A percentile compares a stretch with the other conserved stretches of the same genome.
These are phyloP conservation scores for Eira barbara DNA, from an alignment of 2,113 vertebrate species.

Conservation along the genomic window DNA sequence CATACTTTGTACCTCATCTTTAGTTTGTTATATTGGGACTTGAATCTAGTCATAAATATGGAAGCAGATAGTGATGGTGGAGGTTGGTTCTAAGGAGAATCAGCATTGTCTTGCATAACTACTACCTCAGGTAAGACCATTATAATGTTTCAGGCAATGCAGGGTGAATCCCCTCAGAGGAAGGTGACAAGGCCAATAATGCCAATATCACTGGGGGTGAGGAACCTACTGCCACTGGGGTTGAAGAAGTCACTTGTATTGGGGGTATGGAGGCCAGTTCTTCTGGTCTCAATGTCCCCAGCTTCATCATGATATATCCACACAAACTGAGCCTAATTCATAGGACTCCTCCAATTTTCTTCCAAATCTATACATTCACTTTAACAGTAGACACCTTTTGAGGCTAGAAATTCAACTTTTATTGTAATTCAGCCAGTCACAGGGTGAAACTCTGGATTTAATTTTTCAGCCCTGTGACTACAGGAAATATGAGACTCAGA, in stretches of 20 bases:
- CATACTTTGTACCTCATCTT: neutral
- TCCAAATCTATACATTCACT: neutral
- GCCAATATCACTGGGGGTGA: too few relatives aligned
- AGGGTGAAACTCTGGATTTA: neutral
- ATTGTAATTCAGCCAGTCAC: neutral
- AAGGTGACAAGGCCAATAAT: too few relatives aligned
- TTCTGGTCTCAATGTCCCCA: too few relatives aligned
- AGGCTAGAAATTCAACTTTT: neutral
- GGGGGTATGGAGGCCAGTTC: too few relatives aligned
- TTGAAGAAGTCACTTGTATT: too few relatives aligned
- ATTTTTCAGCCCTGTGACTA: neutral
- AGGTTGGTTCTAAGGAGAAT: neutral
- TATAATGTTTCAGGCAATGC: neutral
- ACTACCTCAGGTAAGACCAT: neutral
- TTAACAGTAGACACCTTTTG: neutral
- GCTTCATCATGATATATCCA: too few relatives aligned
- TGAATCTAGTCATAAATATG: neutral
- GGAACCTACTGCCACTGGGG: too few relatives aligned
- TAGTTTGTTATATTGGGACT: neutral
- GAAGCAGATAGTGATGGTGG: neutral
- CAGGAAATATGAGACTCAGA: neutral
- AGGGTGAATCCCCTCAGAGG: too few relatives aligned
- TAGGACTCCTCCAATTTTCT: neutral
- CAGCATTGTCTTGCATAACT: neutral
- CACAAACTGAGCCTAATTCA: too few relatives aligned